phyloP scores from a whole-genome alignment of 2,113 vertebrate genomes.

The Sceloporus tristichus region DNA sequence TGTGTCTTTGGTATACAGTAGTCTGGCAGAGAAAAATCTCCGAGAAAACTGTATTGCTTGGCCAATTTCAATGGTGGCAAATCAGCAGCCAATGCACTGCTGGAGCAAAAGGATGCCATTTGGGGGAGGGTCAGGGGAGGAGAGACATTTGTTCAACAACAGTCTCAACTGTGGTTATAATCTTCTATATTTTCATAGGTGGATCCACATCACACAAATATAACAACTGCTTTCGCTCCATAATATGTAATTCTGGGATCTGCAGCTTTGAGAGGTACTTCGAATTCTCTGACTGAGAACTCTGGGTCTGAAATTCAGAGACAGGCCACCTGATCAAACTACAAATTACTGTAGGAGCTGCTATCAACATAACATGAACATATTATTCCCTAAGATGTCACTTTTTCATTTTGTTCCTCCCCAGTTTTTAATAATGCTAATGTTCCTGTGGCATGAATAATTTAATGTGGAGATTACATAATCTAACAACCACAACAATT shows the following conservation, averaged over 20 bases:
- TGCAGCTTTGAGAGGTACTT: too few relatives aligned
- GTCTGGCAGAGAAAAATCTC: not conserved
- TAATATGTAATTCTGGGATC: too few relatives aligned
- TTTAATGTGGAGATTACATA: too few relatives aligned
- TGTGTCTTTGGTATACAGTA: not conserved
- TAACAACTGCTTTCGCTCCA: too few relatives aligned
- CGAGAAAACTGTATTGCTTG: not conserved
- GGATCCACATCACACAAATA: too few relatives aligned
- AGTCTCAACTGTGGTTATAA: not conserved
- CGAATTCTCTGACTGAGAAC: not conserved
- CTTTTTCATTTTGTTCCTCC: too few relatives aligned
- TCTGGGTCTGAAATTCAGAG: not conserved
- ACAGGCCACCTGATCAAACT: not conserved
- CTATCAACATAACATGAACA: too few relatives aligned
- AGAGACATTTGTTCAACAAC: not conserved
- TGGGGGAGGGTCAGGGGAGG: not conserved
- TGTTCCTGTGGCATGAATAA: too few relatives aligned
- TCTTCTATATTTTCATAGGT: not conserved
- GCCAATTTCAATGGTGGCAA: not conserved
- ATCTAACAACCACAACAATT: too few relatives aligned
- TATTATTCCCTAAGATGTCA: too few relatives aligned
- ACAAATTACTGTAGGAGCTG: too few relatives aligned
- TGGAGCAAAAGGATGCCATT: not conserved
- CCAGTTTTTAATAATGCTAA: too few relatives aligned
- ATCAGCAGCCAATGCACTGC: not conserved